A percentile compares a stretch with the other conserved stretches of the same genome.
These are phyloP conservation scores for Esperia sulphurella DNA, from an alignment of 2,888 invertebrate species.

Conservation along the genomic window DNA sequence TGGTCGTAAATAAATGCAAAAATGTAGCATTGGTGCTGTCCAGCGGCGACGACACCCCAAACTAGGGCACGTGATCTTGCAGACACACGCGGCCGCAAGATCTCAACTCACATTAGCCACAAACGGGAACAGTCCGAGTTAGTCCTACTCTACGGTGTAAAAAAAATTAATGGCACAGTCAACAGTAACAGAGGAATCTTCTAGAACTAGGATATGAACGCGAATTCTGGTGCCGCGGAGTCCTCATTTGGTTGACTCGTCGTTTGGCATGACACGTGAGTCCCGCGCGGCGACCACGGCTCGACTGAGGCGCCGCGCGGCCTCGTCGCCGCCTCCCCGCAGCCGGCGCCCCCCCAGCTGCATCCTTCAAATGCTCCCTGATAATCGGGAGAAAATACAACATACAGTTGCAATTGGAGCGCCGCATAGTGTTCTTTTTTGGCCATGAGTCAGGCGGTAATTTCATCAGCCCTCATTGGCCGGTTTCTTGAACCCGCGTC, in stretches of 20 bases:
- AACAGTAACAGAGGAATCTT: constrained; percentile 47
- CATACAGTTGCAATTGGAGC: constrained; percentile 68
- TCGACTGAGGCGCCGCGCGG: constrained; percentile 57
- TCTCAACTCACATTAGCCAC: constrained; percentile 73
- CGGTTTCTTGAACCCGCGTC: constrained; percentile 39
- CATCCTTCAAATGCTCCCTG: constrained; percentile 70
- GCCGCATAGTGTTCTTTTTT: constrained; percentile 68
- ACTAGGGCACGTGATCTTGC: constrained; percentile 70
- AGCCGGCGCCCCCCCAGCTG: constrained; percentile 39
- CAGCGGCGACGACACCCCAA: constrained; percentile 53
- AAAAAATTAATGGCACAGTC: constrained; percentile 48
- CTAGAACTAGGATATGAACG: constrained; percentile 36
- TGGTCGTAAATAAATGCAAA: constrained; percentile 52
- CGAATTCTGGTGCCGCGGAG: constrained; percentile 52
- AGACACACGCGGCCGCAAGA: constrained; percentile 48
- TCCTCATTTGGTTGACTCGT: constrained; percentile 57
- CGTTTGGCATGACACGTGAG: constrained; percentile 44
- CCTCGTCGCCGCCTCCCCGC: constrained; percentile 25
- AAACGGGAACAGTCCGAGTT: constrained; percentile 59
- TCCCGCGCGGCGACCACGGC: constrained; percentile 42
- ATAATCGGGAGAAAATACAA: constrained; percentile 74
- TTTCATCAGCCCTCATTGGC: constrained; percentile 58
- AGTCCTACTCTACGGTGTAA: constrained; percentile 42
- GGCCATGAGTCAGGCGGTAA: constrained; percentile 63
- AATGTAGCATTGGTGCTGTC: constrained; percentile 58